Percentiles rank a stretch among this genome's conserved stretches.
Evolutionary conservation across 1,140 invertebrate species (phyloP).

Genomic region (Copidosoma floridanum): DNA sequence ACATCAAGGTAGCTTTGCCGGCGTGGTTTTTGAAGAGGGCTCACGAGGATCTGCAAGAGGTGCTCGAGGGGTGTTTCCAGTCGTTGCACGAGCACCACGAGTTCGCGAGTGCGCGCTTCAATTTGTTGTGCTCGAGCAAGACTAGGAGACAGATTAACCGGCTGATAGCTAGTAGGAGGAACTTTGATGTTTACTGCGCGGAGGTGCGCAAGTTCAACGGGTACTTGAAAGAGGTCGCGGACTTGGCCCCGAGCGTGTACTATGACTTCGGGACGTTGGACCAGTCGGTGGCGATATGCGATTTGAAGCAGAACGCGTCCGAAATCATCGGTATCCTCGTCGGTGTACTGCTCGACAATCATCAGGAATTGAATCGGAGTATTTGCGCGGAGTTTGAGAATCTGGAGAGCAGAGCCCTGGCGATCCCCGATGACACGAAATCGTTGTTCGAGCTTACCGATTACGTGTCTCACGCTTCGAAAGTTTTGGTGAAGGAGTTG

Average conservation of each 20-base stretch:
- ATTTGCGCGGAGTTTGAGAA: slow-evolving; percentile 46
- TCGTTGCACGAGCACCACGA: slow-evolving; percentile 39
- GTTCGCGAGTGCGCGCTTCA: slow-evolving; percentile 33
- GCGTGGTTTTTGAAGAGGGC: slow-evolving; percentile 45
- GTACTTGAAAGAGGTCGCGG: slow-evolving; percentile 37
- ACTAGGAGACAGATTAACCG: slow-evolving; percentile 25
- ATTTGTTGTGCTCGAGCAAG: slow-evolving; percentile 14
- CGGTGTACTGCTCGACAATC: slow-evolving; percentile 36
- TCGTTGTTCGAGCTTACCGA: slow-evolving; percentile 55
- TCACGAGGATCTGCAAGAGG: slow-evolving; percentile 38
- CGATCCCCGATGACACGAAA: slow-evolving; percentile 54
- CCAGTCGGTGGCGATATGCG: slow-evolving; percentile 39
- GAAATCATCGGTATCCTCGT: slow-evolving; percentile 38
- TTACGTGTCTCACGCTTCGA: slow-evolving; percentile 51
- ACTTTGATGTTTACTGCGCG: slow-evolving; percentile 37
- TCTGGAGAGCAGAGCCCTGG: slow-evolving; percentile 40
- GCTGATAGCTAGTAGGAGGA: slow-evolving; percentile 23
- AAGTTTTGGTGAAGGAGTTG: slow-evolving; percentile 44
- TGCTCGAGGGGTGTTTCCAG: slow-evolving; percentile 39
- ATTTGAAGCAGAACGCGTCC: slow-evolving; percentile 35
- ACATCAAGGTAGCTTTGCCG: slow-evolving; percentile 40
- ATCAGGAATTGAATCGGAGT: slow-evolving; percentile 39
- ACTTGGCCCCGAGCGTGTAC: slow-evolving; percentile 38
- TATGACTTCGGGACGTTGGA: slow-evolving; percentile 42
- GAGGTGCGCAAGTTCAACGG: slow-evolving; percentile 41